phyloP scores from a whole-genome alignment of 2,113 vertebrate species.

The Piprites chloris region DNA sequence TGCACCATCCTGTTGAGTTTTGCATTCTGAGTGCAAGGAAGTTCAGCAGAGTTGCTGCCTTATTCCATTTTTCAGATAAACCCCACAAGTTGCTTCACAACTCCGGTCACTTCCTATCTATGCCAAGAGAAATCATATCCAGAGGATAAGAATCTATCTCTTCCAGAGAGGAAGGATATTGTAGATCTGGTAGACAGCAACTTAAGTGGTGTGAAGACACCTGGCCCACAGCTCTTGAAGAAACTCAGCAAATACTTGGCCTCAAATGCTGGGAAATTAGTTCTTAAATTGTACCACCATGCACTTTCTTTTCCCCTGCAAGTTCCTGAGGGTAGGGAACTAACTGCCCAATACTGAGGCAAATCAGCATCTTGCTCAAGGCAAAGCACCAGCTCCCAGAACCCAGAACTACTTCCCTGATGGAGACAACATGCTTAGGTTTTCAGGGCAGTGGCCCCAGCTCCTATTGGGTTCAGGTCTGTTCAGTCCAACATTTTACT shows the following conservation, averaged over 20 bases:
- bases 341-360: not conserved
- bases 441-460: not conserved
- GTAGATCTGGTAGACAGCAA: not conserved
- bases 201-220: not conserved
- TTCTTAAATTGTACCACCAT: not conserved
- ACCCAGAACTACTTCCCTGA: not conserved
- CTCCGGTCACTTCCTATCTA: not conserved
- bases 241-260: not conserved
- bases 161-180: not conserved
- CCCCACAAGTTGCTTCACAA: not conserved
- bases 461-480: not conserved
- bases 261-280: not conserved
- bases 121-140: not conserved
- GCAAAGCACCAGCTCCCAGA: not conserved
- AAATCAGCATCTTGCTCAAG: not conserved
- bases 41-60: not conserved
- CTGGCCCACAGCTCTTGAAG: not conserved
- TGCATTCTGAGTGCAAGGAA: not conserved
- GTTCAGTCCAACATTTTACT: not conserved
- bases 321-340: not conserved
- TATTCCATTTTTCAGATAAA: not conserved
- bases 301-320: not conserved
- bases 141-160: too few relatives aligned
- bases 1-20: not conserved
- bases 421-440: not conserved